A percentile compares a stretch with the other conserved stretches of the same genome.
These are phyloP conservation scores for Elgaria multicarinata DNA, from an alignment of 2,113 vertebrate species.

Conservation along the genomic window DNA sequence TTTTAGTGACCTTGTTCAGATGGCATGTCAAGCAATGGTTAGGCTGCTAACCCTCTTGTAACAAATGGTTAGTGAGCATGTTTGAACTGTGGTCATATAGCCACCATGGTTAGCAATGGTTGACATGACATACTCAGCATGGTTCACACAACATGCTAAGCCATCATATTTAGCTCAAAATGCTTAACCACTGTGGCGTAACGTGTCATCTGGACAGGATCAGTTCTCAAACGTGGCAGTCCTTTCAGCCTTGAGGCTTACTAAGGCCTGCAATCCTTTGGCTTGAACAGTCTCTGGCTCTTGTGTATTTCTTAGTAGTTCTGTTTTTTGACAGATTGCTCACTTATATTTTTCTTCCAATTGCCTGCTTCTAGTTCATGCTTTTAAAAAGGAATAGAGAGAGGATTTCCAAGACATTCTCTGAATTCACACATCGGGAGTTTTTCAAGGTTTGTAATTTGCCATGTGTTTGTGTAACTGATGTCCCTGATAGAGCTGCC, in stretches of 20 bases:
- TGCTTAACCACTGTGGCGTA: no score
- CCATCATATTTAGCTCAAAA: no score
- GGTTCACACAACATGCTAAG: no score
- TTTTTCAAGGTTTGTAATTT: background rate
- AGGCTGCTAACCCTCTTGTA: no score
- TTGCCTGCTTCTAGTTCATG: background rate
- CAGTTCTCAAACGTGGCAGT: background rate
- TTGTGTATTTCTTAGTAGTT: background rate
- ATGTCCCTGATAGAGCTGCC: background rate
- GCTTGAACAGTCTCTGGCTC: background rate
- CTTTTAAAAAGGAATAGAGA: background rate
- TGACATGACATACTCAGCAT: no score
- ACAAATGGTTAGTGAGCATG: no score
- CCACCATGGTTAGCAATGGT: no score
- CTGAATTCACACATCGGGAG: background rate
- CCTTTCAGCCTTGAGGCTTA: background rate
- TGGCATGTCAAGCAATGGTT: no score
- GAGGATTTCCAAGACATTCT: background rate
- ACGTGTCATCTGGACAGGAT: no score
- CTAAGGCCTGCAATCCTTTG: background rate
- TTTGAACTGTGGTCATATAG: no score
- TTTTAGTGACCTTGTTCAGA: no score
- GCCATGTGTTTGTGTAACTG: background rate
- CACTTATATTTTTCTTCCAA: background rate
- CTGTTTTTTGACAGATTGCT: background rate